phyloP scores from a whole-genome alignment of 2,888 invertebrate genomes.

The Drosophila niveifrons region DNA sequence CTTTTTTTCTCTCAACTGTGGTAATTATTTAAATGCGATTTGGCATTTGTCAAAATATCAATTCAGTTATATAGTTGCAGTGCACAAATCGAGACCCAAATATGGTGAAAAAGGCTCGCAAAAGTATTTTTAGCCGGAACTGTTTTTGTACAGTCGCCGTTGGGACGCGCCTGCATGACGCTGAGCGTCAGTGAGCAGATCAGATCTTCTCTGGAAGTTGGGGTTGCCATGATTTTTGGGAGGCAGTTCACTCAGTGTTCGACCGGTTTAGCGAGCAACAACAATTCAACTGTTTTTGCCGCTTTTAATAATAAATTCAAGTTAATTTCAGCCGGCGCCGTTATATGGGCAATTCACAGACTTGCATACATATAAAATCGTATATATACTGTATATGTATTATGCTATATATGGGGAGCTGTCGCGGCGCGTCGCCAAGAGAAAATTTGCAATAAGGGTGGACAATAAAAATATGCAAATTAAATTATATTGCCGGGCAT shows the following conservation, averaged over 20 bases:
- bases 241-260: conserved; percentile 15
- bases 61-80: conserved; percentile 20
- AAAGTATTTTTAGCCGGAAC: conserved; percentile 57
- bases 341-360: conserved; percentile 67
- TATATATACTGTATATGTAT: background rate
- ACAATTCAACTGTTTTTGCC: conserved; percentile 29
- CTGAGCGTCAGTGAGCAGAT: conserved; percentile 13
- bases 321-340: conserved; percentile 74
- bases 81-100: conserved; percentile 23
- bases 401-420: conserved; percentile 12
- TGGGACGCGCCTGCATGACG: conserved; percentile 65
- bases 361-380: conserved; percentile 12
- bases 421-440: conserved; percentile 10
- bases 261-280: conserved; percentile 58
- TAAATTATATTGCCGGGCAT: conserved; percentile 35
- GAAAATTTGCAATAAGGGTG: conserved; percentile 27
- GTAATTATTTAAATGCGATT: conserved; percentile 39
- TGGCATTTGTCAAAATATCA: conserved; percentile 65
- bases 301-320: conserved; percentile 70
- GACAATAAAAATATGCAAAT: conserved; percentile 44
- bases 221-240: background rate
- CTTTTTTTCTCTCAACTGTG: background rate
- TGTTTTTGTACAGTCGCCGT: conserved; percentile 75
- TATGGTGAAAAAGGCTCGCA: conserved; percentile 28
- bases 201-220: background rate